Evolutionary conservation across 2,888 invertebrate genomes (phyloP).

Genomic region (Sminthurinus aureus): DNA sequence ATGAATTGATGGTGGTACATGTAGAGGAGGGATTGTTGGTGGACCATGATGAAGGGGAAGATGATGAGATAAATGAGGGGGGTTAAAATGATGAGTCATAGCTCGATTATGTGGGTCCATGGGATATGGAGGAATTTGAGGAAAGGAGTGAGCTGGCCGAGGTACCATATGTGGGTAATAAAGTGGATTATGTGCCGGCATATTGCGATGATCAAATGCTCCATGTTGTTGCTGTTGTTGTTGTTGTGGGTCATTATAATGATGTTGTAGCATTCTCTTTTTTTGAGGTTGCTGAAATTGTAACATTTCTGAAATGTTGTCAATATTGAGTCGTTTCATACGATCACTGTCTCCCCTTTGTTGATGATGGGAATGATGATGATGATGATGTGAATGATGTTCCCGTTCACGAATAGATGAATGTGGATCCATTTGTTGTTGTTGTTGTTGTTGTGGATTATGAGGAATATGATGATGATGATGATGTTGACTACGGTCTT

Average conservation of each 20-base stretch:
- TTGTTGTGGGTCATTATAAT: not conserved
- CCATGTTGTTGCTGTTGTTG: not conserved
- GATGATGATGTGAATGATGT: constrained; percentile 14
- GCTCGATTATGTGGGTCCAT: not conserved
- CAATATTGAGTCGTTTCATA: not conserved
- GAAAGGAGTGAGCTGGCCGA: not conserved
- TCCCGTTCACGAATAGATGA: not conserved
- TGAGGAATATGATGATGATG: not conserved
- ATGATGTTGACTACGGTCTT: not conserved
- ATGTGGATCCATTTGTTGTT: not conserved
- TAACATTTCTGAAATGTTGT: not conserved
- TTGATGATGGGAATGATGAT: not conserved
- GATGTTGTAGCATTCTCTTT: not conserved
- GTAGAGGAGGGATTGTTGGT: not conserved
- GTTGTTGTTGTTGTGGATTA: not conserved
- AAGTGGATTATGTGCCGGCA: not conserved
- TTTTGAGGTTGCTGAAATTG: not conserved
- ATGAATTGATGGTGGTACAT: not conserved
- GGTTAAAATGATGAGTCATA: not conserved
- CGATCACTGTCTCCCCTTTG: not conserved
- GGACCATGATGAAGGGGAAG: not conserved
- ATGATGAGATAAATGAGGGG: not conserved
- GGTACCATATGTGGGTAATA: not conserved
- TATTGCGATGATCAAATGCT: not conserved
- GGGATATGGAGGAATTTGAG: not conserved